A percentile compares a stretch with the other conserved stretches of the same genome.
Evolutionary conservation across 2,797 vertebrate species (phyloP).

Genomic region (Neosilurus mollespiculum): DNA sequence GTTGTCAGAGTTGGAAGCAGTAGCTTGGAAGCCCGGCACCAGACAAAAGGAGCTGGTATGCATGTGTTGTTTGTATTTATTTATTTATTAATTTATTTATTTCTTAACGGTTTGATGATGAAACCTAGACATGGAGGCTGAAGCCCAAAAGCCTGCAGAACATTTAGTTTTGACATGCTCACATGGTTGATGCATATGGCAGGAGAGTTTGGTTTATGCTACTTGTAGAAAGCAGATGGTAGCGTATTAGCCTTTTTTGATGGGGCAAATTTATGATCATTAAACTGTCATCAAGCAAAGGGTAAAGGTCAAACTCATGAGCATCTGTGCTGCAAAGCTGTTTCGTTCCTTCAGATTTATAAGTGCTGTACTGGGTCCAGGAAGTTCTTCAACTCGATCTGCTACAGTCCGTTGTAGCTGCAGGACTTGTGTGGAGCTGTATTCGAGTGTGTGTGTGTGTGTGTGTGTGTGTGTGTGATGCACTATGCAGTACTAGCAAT

Average conservation of each 20-base stretch:
- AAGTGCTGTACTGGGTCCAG: not conserved
- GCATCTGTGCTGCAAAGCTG: not conserved
- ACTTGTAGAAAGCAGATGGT: constrained; percentile 1
- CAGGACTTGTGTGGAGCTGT: constrained; percentile 28
- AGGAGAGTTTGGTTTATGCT: not conserved
- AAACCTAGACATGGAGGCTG: not conserved
- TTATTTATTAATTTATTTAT: too few relatives aligned
- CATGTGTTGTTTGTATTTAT: not conserved
- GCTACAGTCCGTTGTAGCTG: constrained; percentile 26
- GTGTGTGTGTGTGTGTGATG: constrained; percentile 23
- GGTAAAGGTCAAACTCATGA: constrained; percentile 15
- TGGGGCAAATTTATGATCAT: not conserved
- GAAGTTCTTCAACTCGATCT: constrained; percentile 24
- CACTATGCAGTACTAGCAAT: constrained; percentile 43
- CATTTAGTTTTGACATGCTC: constrained; percentile 1
- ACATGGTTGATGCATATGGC: not conserved
- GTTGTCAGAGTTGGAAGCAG: not conserved
- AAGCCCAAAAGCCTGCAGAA: not conserved
- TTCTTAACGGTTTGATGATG: not conserved
- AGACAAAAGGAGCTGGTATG: not conserved
- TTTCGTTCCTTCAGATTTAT: not conserved
- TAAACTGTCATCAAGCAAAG: constrained; percentile 12
- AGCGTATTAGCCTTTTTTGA: not conserved
- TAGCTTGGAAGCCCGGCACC: not conserved
- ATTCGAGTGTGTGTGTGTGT: constrained; percentile 24